Evolutionary conservation across 2,113 vertebrate species (phyloP), one percentile per base, ranked within the genome.

Genomic region (Apistogramma diplotaenia): DNA sequence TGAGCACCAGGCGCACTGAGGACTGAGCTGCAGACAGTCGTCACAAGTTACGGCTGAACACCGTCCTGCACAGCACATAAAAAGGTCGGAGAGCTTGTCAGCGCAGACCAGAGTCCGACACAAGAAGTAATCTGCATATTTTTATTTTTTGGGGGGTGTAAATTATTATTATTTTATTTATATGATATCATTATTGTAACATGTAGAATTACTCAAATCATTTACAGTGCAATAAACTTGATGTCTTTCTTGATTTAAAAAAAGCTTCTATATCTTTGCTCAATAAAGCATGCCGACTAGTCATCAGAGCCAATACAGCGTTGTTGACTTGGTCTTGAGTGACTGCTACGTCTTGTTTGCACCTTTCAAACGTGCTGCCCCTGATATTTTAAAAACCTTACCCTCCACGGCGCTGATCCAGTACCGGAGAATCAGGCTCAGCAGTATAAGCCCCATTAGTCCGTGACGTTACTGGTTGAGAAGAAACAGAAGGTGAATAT

Each of bases 371-470:
- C 51, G 8, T 61, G 74, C 4, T 79, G 79, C 56, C 60, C 79
- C 78, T 73, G 43, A 23, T 43, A 13, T 59, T 55, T 46, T 4
- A 16, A 59, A 29, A 70, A 12, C 15, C 46, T 98, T 97, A 99
- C 98, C 98, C 94, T 97, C 96, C 84, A 94, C 97, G 87, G 91
- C 88, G 93, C 91, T 90, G 94, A 95, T 94, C 95, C 96, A 97
- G 94, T 95, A 96, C 81, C 96, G 95, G 90, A 99, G 96, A 95
- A 97, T 90, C 93, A 98, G 95, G 94, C 94, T 96, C 86, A 98
- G 93, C 92, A 97, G 95, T 94, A 96, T 93, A 95, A 96, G 96
- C 97, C 97, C 97, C 98, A 99, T 99, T 96, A 96, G 97, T 96
- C 96, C 96, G 96, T 91, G 96, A 95, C 95, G 92, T 93, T 90